These are phyloP conservation scores for Bubo blakistoni DNA, from an alignment of 2,113 vertebrate genomes.

Conservation along the genomic window DNA sequence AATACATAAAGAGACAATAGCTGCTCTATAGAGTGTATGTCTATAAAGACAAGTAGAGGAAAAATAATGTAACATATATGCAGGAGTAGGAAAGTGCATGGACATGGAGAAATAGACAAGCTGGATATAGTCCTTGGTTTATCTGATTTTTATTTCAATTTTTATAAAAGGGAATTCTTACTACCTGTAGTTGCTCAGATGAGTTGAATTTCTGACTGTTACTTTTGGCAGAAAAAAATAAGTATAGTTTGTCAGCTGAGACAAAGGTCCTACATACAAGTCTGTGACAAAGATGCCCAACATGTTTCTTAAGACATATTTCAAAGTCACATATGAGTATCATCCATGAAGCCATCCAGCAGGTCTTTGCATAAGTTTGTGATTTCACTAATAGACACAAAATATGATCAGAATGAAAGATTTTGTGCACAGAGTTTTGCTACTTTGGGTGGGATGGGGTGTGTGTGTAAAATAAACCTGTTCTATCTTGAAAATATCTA, in stretches of 20 bases:
- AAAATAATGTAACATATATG: background rate
- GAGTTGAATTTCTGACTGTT: background rate
- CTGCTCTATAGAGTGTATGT: background rate
- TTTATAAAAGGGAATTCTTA: background rate
- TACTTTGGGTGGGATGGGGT: rapidly evolving
- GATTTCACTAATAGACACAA: background rate
- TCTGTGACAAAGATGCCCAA: background rate
- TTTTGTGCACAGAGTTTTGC: background rate
- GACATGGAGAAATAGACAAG: background rate
- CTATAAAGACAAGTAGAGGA: background rate
- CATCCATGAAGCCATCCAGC: background rate
- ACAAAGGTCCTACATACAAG: background rate
- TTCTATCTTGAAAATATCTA: background rate
- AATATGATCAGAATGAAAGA: background rate
- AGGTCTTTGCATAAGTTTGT: background rate
- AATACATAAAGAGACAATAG: background rate
- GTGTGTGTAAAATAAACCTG: background rate
- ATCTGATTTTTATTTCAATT: background rate
- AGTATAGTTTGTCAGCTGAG: background rate
- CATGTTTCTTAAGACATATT: background rate
- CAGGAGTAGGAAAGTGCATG: background rate
- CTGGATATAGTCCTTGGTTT: background rate
- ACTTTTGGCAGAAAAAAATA: background rate
- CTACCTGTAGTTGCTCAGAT: background rate
- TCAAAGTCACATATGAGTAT: background rate